Evolutionary conservation across 2,797 vertebrate species (phyloP).

Genomic region (Hapalemur alaotrensis): DNA sequence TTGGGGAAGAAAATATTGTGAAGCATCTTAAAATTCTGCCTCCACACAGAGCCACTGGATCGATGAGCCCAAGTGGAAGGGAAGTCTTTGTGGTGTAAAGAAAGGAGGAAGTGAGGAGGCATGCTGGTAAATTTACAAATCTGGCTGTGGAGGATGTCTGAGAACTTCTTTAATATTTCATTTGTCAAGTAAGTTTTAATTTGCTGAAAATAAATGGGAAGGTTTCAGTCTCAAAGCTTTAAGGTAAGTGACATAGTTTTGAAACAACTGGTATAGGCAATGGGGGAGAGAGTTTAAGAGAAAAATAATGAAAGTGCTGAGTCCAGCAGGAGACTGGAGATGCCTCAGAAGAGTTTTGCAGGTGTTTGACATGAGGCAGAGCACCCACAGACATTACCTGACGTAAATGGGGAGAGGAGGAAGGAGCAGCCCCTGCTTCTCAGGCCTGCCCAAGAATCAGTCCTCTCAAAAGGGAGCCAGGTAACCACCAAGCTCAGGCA

Average conservation of each 20-base stretch:
- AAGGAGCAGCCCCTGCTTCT: fast-evolving
- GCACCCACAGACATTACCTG: background rate
- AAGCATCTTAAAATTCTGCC: background rate
- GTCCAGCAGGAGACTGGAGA: background rate
- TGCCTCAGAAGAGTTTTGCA: background rate
- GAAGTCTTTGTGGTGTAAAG: too few relatives aligned
- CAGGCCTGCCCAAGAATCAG: fast-evolving
- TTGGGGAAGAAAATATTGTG: background rate
- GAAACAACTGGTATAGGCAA: background rate
- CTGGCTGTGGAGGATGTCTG: background rate
- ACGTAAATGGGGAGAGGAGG: fast-evolving
- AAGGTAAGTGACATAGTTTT: background rate
- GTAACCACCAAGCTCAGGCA: background rate
- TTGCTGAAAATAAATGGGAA: background rate
- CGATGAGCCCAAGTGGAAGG: background rate
- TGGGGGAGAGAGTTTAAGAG: background rate
- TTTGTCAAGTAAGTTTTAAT: background rate
- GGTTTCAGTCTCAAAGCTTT: background rate
- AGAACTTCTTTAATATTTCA: background rate
- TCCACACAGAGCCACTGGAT: background rate
- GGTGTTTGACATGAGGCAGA: fast-evolving
- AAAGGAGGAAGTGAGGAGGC: background rate
- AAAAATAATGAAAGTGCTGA: background rate
- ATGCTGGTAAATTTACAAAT: background rate
- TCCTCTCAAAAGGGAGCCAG: background rate